Conservation (phyloP, 2,888 invertebrate species). For the Agrochola circellaris region DNA sequence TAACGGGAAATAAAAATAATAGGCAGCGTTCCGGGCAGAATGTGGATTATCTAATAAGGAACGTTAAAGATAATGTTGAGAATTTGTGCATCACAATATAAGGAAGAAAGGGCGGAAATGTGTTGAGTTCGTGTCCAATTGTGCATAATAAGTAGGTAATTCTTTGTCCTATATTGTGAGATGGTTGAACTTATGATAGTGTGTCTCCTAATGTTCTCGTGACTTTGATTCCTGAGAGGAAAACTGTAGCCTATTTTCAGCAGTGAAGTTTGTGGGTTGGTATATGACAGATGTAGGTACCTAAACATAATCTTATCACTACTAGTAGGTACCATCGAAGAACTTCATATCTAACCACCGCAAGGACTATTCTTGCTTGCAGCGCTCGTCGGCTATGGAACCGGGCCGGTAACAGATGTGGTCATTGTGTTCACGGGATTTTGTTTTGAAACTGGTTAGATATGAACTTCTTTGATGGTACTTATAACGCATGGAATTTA, state of each 20-base stretch:
- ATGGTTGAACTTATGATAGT: slow-evolving; percentile 2
- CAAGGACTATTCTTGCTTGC: too few species aligned
- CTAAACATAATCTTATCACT: not conserved
- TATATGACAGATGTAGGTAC: not conserved
- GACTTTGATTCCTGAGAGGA: not conserved
- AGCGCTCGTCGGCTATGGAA: too few species aligned
- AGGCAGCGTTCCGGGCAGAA: slow-evolving; percentile 61
- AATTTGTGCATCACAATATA: slow-evolving; percentile 63
- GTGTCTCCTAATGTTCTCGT: not conserved
- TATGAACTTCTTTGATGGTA: too few species aligned
- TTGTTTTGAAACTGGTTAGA: too few species aligned
- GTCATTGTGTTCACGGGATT: too few species aligned
- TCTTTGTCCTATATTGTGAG: slow-evolving; percentile 24
- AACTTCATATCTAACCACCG: too few species aligned
- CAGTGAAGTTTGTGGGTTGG: not conserved
- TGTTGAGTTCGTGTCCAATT: slow-evolving; percentile 49
- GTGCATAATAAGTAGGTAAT: slow-evolving; percentile 46
- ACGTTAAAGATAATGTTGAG: slow-evolving; percentile 60
- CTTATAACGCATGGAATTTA: too few species aligned
- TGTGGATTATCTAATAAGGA: slow-evolving; percentile 69
- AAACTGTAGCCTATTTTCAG: not conserved
- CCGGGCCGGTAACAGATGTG: too few species aligned
- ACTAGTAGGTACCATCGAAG: too few species aligned
- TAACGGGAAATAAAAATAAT: slow-evolving; percentile 69
- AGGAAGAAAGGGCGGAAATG: slow-evolving; percentile 53